phyloP scores from a whole-genome alignment of 2,888 invertebrate genomes.

The Scaptomyza caliginosa region DNA sequence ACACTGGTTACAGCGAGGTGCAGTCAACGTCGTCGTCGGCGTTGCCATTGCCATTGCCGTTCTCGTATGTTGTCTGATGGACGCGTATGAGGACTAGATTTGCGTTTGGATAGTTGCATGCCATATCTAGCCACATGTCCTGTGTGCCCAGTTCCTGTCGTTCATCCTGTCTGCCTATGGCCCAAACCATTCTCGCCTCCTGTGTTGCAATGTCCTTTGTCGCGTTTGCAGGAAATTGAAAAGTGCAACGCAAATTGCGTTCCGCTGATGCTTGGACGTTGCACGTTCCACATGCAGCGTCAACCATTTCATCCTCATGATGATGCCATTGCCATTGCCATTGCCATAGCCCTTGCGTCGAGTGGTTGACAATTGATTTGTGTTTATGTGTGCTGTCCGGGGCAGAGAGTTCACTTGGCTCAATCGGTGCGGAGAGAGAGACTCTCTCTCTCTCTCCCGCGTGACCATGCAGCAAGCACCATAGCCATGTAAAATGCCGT shows the following conservation, averaged over 20 bases:
- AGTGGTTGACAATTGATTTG: constrained; percentile 78
- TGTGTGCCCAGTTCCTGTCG: constrained; percentile 32
- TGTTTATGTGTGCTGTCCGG: constrained; percentile 66
- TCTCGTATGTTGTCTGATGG: background rate
- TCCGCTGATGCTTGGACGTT: constrained; percentile 55
- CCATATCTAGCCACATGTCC: constrained; percentile 51
- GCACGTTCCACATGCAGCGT: constrained; percentile 18
- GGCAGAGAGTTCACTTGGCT: constrained; percentile 27
- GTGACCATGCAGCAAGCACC: constrained; percentile 2
- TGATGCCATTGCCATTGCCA: background rate
- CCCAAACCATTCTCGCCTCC: background rate
- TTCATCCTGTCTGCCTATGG: constrained; percentile 15
- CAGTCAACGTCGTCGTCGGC: background rate
- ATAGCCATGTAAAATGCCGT: constrained; percentile 64
- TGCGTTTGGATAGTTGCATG: constrained; percentile 75
- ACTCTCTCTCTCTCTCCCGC: background rate
- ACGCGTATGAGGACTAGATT: constrained; percentile 65
- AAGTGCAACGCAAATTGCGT: constrained; percentile 77
- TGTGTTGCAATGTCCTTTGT: constrained; percentile 34
- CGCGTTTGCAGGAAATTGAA: constrained; percentile 70
- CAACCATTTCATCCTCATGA: constrained; percentile 22
- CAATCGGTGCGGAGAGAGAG: no score
- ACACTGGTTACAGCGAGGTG: constrained; percentile 67
- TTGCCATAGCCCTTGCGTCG: constrained; percentile 43
- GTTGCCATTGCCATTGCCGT: background rate